phyloP scores from a whole-genome alignment of 1,140 invertebrate genomes.

The Muscidifurax raptorellus region DNA sequence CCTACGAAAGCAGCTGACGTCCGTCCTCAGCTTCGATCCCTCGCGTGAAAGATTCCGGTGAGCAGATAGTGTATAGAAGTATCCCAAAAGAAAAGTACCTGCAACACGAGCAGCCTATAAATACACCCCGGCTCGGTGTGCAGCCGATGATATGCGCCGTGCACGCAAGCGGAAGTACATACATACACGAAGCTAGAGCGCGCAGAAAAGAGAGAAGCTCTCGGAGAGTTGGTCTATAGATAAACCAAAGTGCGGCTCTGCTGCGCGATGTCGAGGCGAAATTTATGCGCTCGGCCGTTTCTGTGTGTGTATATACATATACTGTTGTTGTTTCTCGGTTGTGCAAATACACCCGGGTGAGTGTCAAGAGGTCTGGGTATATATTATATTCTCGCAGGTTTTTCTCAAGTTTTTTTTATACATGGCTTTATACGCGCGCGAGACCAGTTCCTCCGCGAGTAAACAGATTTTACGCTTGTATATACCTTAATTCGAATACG shows the following conservation, averaged over 20 bases:
- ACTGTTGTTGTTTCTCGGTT: neutral
- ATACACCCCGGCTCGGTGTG: neutral
- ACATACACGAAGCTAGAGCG: conserved; percentile 1
- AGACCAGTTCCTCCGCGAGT: neutral
- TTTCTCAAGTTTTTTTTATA: too few species aligned
- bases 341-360: neutral
- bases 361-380: neutral
- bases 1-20: too few species aligned
- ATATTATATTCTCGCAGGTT: neutral
- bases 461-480: neutral
- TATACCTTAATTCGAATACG: neutral
- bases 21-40: too few species aligned
- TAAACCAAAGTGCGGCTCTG: conserved; percentile 17
- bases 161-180: conserved; percentile 40
- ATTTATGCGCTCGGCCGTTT: neutral
- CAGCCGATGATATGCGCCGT: conserved; percentile 12
- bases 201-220: neutral
- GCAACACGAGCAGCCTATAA: conserved; percentile 6
- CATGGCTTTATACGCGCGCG: too few species aligned
- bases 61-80: too few species aligned
- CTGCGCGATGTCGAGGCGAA: conserved; percentile 24
- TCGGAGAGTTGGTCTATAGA: conserved; percentile 33
- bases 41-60: too few species aligned
- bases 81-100: neutral
- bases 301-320: conserved; percentile 1